A percentile compares a stretch with the other conserved stretches of the same genome.
Conservation (phyloP, 2,113 vertebrate genomes). For the Sceloporus undulatus region DNA sequence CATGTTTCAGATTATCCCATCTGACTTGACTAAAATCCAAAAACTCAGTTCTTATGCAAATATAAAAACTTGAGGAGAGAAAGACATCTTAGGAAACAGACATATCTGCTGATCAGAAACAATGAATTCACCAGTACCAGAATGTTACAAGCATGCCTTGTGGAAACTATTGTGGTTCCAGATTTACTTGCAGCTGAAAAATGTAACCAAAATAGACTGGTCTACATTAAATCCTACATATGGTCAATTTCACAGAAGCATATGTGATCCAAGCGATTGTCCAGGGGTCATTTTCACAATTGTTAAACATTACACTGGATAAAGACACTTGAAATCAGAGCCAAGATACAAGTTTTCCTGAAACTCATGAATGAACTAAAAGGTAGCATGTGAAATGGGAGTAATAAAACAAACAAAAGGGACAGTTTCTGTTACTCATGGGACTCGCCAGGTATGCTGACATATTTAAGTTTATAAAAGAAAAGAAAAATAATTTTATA, state of each 20-base stretch:
- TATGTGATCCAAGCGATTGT: constrained; percentile 41
- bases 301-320: constrained; percentile 21
- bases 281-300: constrained; percentile 43
- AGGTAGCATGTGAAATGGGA: too few species aligned
- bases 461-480: not conserved
- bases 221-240: constrained; percentile 1
- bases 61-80: constrained; percentile 34
- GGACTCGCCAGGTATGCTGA: not conserved
- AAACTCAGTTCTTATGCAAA: constrained; percentile 53
- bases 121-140: not conserved
- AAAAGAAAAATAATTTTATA: not conserved
- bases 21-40: constrained; percentile 56
- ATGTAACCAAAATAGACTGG: not conserved
- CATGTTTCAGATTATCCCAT: constrained; percentile 47
- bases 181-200: not conserved
- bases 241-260: not conserved
- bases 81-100: constrained; percentile 35
- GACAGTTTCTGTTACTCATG: not conserved
- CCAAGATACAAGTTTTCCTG: constrained; percentile 6
- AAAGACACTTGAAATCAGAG: constrained; percentile 5
- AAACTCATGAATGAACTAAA: not conserved
- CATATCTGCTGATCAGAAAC: constrained; percentile 11
- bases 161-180: constrained; percentile 15
- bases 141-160: constrained; percentile 40
- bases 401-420: too few species aligned